Percentiles rank a stretch among this genome's conserved stretches.
These are phyloP conservation scores for Aphaenogaster ashmeadi DNA, from an alignment of 1,140 invertebrate genomes.

Conservation along the genomic window DNA sequence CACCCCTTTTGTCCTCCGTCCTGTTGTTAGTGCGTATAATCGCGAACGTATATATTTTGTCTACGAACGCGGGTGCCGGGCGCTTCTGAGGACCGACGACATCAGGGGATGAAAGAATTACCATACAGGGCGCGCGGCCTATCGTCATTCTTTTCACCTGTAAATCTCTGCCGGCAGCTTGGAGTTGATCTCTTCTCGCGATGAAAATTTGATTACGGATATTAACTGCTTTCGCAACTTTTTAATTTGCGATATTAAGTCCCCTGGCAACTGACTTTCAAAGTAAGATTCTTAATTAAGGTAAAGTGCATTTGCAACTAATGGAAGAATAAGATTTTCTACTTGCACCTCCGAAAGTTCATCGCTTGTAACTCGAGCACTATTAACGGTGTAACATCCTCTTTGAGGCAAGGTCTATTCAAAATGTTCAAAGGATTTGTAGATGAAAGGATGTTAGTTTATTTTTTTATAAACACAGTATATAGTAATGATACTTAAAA, in stretches of 20 bases:
- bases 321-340: slow-evolving; percentile 62
- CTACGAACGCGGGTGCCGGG: slow-evolving; percentile 35
- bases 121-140: neutral
- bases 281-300: slow-evolving; percentile 62
- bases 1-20: slow-evolving; percentile 56
- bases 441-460: neutral
- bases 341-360: slow-evolving; percentile 54
- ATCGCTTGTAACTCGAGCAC: slow-evolving; percentile 40
- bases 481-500: slow-evolving; percentile 9
- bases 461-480: slow-evolving; percentile 6
- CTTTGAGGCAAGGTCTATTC: slow-evolving; percentile 16
- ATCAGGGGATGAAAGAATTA: slow-evolving; percentile 46
- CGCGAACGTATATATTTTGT: slow-evolving; percentile 65
- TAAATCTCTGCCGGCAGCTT: slow-evolving; percentile 11
- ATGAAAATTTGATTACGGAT: slow-evolving; percentile 57
- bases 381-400: slow-evolving; percentile 55
- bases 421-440: slow-evolving; percentile 5
- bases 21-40: slow-evolving; percentile 64
- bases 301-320: slow-evolving; percentile 64
- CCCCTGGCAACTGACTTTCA: slow-evolving; percentile 38
- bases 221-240: slow-evolving; percentile 58
- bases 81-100: slow-evolving; percentile 19
- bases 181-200: slow-evolving; percentile 18
- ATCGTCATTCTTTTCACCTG: slow-evolving; percentile 40
- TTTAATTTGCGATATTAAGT: slow-evolving; percentile 63